Evolutionary conservation across 2,113 vertebrate species (phyloP).

Genomic region (Nannobrachium achirus): DNA sequence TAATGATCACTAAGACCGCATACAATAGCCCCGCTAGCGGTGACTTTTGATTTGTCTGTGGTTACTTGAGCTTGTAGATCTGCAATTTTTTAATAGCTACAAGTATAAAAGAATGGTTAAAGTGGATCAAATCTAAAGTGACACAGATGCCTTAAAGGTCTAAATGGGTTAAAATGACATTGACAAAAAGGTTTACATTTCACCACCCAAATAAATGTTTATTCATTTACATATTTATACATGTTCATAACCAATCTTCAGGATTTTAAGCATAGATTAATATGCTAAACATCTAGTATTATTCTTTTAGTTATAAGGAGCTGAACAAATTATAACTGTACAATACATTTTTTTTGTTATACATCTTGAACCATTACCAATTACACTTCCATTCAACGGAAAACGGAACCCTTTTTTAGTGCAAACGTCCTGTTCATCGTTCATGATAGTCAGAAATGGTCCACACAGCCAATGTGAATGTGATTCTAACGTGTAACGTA

Average conservation of each 20-base stretch:
- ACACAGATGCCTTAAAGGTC: too few relatives aligned
- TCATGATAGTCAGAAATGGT: constrained; percentile 37
- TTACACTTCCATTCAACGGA: constrained; percentile 23
- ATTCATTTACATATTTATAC: constrained; percentile 71
- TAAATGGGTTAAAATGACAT: too few relatives aligned
- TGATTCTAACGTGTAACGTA: constrained; percentile 22
- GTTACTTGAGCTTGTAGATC: too few relatives aligned
- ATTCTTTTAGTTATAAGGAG: constrained; percentile 30
- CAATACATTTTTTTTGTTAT: constrained; percentile 27
- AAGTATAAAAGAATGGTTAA: too few relatives aligned
- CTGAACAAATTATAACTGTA: constrained; percentile 54
- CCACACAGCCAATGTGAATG: constrained; percentile 22
- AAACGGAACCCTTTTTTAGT: constrained; percentile 46
- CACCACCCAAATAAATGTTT: constrained; percentile 60
- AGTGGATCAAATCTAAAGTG: too few relatives aligned
- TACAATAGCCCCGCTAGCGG: too few relatives aligned
- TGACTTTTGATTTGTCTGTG: too few relatives aligned
- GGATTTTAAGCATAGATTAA: constrained; percentile 36
- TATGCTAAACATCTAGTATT: too few relatives aligned
- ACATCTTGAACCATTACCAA: constrained; percentile 26
- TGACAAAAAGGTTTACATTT: not conserved
- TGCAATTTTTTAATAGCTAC: too few relatives aligned
- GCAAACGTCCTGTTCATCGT: constrained; percentile 54
- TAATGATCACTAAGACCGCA: too few relatives aligned
- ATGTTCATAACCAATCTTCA: constrained; percentile 37